Evolutionary conservation across 1,140 invertebrate species (phyloP).

Genomic region (Diorhabda elongata): DNA sequence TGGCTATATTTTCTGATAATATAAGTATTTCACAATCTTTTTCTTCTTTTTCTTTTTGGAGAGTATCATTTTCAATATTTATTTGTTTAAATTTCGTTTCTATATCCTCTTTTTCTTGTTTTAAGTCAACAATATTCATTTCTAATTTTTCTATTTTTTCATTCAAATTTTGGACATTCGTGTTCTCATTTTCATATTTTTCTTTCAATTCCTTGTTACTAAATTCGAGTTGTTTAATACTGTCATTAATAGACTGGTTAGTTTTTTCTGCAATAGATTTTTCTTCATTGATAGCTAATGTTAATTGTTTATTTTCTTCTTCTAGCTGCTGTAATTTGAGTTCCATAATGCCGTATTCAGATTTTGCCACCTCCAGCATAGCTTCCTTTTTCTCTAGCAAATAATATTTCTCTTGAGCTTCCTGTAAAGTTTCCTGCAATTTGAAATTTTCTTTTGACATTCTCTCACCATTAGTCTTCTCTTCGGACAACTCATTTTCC

Average conservation of each 20-base stretch:
- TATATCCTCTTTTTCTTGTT: constrained; percentile 8
- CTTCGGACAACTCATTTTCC: constrained; percentile 20
- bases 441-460: constrained; percentile 18
- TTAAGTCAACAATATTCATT: not conserved
- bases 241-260: constrained; percentile 8
- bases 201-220: not conserved
- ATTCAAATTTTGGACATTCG: constrained; percentile 7
- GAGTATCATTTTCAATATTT: not conserved
- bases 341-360: constrained; percentile 23
- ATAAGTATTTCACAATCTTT: constrained; percentile 12
- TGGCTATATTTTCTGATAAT: constrained; percentile 9
- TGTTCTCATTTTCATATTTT: not conserved
- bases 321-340: constrained; percentile 29
- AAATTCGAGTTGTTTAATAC: not conserved
- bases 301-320: constrained; percentile 26
- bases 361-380: constrained; percentile 25
- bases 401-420: constrained; percentile 21
- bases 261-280: constrained; percentile 19
- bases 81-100: no score
- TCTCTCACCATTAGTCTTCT: constrained; percentile 23
- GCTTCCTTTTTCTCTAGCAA: constrained; percentile 28
- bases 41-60: constrained; percentile 14
- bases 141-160: constrained; percentile 5
- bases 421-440: constrained; percentile 27
- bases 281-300: constrained; percentile 27